Base-by-base conservation (phyloP, 1,140 invertebrate species). In the Thaumatotibia leucotreta region DNA sequence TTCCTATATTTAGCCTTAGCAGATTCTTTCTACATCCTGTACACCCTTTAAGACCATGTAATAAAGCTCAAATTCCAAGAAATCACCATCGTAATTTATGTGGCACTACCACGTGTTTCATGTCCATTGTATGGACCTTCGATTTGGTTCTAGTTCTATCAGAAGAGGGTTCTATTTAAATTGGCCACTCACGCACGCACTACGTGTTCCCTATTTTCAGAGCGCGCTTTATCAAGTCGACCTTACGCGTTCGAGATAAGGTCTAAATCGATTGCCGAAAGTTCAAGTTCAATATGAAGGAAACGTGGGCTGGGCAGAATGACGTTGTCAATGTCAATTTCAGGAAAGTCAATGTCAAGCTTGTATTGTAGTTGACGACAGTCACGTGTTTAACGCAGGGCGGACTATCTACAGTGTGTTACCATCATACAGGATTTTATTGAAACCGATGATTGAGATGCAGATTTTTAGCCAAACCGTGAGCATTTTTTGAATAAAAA, bases 301-400 rank as follows among this genome's bases (percentile, higher is more conserved):
- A 54, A 58, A 58, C 27, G 24, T 58, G 52, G 52, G n/a, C 52
- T 27, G 52, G 23, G 24, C 9, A 27, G 1, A 50, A 54, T 58
- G 52, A n/a, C 24, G 52, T 17, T 58, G 22, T 58, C 52, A 58
- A 58, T 58, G 52, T 58, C 52, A 58, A 58, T 58, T 58, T 58
- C 52, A 58, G 52, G 52, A 10, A 58, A 58, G 52, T 58, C 23
- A 58, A 14, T 58, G 52, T 58, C 52, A 27, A 58, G 52, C 24
- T 58, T n/a, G 50, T 20, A 11, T 39, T 14, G 50, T 27, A 14
- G 4, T 58, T 29, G 24, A 27, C 52, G 27, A 23, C 9, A 27
- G 23, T 58, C 24, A 58, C 52, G 52, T 58, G 23, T 29, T 31
- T 0, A 31, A 27, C n/a, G n/a, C n/a, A n/a, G n/a, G n/a, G n/a